phyloP scores from a whole-genome alignment of 2,888 invertebrate species.

The Calameuta filiformis region DNA sequence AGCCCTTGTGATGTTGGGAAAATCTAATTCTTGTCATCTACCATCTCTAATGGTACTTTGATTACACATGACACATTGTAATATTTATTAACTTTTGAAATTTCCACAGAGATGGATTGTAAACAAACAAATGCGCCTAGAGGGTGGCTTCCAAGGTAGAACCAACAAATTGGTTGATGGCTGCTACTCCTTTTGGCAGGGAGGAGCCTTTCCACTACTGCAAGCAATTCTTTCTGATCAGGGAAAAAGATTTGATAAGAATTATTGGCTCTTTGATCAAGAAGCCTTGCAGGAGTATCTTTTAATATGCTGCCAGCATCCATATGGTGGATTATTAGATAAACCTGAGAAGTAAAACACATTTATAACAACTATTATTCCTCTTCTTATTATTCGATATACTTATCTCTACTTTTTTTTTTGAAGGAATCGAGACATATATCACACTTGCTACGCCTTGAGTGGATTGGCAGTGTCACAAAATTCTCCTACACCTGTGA shows the following conservation, averaged over 20 bases:
- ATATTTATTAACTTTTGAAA: background rate
- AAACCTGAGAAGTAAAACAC: conserved; percentile 89
- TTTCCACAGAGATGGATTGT: conserved; percentile 81
- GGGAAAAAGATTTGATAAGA: conserved; percentile 52
- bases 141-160: conserved; percentile 97
- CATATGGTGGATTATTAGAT: conserved; percentile 90
- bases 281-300: conserved; percentile 95
- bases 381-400: background rate
- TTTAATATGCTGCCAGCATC: conserved; percentile 90
- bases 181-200: conserved; percentile 99
- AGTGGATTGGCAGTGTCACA: conserved; percentile 96
- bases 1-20: conserved; percentile 83
- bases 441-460: conserved; percentile 96
- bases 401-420: background rate
- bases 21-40: conserved; percentile 79
- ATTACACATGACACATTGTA: background rate
- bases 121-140: conserved; percentile 90
- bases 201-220: conserved; percentile 89
- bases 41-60: conserved; percentile 74
- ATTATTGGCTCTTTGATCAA: conserved; percentile 83
- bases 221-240: conserved; percentile 77
- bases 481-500: conserved; percentile 67
- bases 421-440: conserved; percentile 84
- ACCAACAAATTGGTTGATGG: conserved; percentile 99
- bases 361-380: conserved; percentile 25